Evolutionary conservation across 2,888 invertebrate genomes (phyloP), one percentile per base, ranked within the genome.

Genomic region (Vannuccia rotundouncinata): DNA sequence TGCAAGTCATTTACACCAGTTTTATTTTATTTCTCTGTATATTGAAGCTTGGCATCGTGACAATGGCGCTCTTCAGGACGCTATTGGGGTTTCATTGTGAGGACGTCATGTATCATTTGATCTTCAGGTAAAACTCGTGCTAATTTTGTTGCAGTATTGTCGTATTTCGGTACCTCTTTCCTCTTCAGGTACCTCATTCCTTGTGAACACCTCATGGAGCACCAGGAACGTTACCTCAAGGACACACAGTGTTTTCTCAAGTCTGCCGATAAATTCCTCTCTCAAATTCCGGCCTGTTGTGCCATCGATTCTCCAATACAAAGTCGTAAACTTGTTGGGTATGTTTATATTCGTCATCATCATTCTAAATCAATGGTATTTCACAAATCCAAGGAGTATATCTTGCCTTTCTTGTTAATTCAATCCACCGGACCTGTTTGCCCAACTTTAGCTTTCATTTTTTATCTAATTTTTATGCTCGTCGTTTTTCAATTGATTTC

Each of bases 81-180:
- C 90, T 98, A 82, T 91, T 97, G 78, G 93, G 94, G 84, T 89
- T 97, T 82, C 94, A 95, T 88, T 96, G 95, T 89, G 98, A 98
- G 88, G 98, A 98, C 88, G 92, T 97, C 74, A 94, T 98, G 93
- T 89, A 95, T 84, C 95, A 95, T 86, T 89, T 97, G 77, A 91
- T 95, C 75, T 92, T 94, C 29, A 78, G 78, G 79, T 79, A 29
- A 79, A 22, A n/a, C 45, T 13, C 45, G 10, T 45, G 45, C 45
- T n/a, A n/a, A n/a, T n/a, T n/a, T n/a, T n/a, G n/a, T n/a, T n/a
- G n/a, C n/a, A n/a, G n/a, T n/a, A n/a, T n/a, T n/a, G n/a, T n/a
- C n/a, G n/a, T n/a, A n/a, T n/a, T n/a, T n/a, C n/a, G n/a, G n/a
- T n/a, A n/a, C n/a, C n/a, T n/a, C n/a, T n/a, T n/a, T n/a, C n/a